These are phyloP conservation scores for Takifugu ocellatus DNA, from an alignment of 2,797 vertebrate genomes.

Conservation along the genomic window DNA sequence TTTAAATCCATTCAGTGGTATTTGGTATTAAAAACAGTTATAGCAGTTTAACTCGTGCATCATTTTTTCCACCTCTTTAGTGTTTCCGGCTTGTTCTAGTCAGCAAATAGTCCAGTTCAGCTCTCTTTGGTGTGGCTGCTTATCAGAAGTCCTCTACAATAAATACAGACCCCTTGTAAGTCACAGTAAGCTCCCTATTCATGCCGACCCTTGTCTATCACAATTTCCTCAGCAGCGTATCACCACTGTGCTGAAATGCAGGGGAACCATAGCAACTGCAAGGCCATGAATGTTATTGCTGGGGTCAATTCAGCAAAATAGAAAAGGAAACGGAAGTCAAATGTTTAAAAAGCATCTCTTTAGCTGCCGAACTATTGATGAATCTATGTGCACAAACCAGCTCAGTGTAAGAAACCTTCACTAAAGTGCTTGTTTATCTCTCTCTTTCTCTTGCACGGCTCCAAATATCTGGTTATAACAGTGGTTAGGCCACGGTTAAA, in stretches of 20 bases:
- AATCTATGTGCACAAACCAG: slow-evolving; percentile 25
- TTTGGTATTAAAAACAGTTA: too few relatives aligned
- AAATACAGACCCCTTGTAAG: slow-evolving; percentile 66
- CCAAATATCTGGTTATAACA: slow-evolving; percentile 1
- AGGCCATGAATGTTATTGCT: slow-evolving; percentile 66
- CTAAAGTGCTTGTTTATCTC: slow-evolving; percentile 1
- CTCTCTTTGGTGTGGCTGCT: slow-evolving; percentile 51
- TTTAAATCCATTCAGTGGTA: too few relatives aligned
- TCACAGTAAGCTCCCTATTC: slow-evolving; percentile 64
- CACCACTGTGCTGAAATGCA: slow-evolving; percentile 49
- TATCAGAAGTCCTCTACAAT: slow-evolving; percentile 59
- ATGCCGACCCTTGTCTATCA: slow-evolving; percentile 40
- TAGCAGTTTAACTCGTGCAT: background rate
- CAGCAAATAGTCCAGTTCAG: slow-evolving; percentile 49
- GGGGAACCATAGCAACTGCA: slow-evolving; percentile 70
- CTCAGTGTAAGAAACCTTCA: slow-evolving; percentile 14
- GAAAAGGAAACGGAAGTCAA: slow-evolving; percentile 66
- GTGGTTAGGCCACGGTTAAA: too few relatives aligned
- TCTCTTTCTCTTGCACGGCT: slow-evolving; percentile 18
- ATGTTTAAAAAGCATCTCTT: slow-evolving; percentile 37
- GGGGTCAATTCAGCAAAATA: slow-evolving; percentile 51
- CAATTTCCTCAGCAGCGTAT: slow-evolving; percentile 62
- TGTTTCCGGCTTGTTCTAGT: slow-evolving; percentile 27
- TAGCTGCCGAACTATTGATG: slow-evolving; percentile 42
- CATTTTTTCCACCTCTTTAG: background rate